Base-by-base conservation (phyloP, 92 coral and sea anemone genomes). In the Phymanthus crucifer region DNA sequence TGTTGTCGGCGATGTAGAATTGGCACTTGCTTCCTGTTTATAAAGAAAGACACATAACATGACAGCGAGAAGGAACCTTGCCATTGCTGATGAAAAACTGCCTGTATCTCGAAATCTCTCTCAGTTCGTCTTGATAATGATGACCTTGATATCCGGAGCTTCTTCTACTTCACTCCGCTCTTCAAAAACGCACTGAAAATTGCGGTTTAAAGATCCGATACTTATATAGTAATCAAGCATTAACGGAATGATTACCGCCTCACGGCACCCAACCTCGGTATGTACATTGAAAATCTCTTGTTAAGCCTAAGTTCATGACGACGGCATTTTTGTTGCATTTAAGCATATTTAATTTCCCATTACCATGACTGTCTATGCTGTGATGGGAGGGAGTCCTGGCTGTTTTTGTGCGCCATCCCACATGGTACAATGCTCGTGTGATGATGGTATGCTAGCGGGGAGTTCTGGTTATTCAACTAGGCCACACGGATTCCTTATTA, bases 341-440 rank as follows among this genome's bases (percentile, higher is more conserved):
- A 77, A 47, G 64, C 36, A 50, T 77, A 61, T 77, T 77, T 77
- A 77, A 70, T 77, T 77, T 77, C 81, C 18, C 81, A 64, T 77
- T 65, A 35, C 13, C 34, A 10, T 64, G 69, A 58, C 71, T 45
- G 6, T 38, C 23, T 50, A 70, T 77, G 32, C 72, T 35, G 72
- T 56, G 72, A 37, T 10, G 40, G 9, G 32, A 24, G 72, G 36
- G 40, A 18, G 23, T 64, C 46, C 24, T 38, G n/a, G 24, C 81
- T 61, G 67, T 61, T 37, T 61, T 40, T 36, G 36, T 45, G 40
- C 80, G 23, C n/a, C 24, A 9, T 11, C 71, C 54, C 73, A 50
- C 48, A 40, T 33, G 67, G 81, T 17, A 61, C 81, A 77, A 77
- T 61, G 14, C 13, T 7, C 31, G 2, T 16, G 23, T 14, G n/a